Conservation (phyloP, 2,888 invertebrate species). For the Catocala nupta region DNA sequence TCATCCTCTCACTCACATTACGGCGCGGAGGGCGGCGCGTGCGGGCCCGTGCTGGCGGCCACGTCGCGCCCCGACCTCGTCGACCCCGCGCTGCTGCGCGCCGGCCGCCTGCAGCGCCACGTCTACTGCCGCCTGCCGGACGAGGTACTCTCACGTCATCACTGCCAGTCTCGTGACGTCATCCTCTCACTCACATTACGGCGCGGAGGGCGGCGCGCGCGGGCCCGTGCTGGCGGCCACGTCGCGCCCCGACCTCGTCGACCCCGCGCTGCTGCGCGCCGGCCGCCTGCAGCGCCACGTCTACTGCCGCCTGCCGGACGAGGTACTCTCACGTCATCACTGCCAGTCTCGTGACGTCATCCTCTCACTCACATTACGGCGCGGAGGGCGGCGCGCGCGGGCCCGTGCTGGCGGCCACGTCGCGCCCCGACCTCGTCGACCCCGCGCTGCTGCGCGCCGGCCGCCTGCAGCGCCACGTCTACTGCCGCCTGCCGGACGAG, state of each 20-base stretch:
- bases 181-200: too few species aligned
- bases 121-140: constrained; percentile 94
- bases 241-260: constrained; percentile 97
- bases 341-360: too few species aligned
- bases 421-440: constrained; percentile 98
- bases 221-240: constrained; percentile 97
- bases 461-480: constrained; percentile 94
- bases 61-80: constrained; percentile 98
- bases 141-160: background rate
- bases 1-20: too few species aligned
- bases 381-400: constrained; percentile 91
- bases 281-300: constrained; percentile 96
- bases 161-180: too few species aligned
- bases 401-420: constrained; percentile 97
- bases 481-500: constrained; percentile 92
- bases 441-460: constrained; percentile 98
- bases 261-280: constrained; percentile 97
- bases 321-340: background rate
- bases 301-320: constrained; percentile 92
- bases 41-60: constrained; percentile 96
- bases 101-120: constrained; percentile 96
- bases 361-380: too few species aligned
- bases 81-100: constrained; percentile 97
- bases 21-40: constrained; percentile 91
- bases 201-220: constrained; percentile 91